These are phyloP conservation scores for Mystacornis crossleyi DNA, from an alignment of 2,113 vertebrate genomes.

Conservation along the genomic window DNA sequence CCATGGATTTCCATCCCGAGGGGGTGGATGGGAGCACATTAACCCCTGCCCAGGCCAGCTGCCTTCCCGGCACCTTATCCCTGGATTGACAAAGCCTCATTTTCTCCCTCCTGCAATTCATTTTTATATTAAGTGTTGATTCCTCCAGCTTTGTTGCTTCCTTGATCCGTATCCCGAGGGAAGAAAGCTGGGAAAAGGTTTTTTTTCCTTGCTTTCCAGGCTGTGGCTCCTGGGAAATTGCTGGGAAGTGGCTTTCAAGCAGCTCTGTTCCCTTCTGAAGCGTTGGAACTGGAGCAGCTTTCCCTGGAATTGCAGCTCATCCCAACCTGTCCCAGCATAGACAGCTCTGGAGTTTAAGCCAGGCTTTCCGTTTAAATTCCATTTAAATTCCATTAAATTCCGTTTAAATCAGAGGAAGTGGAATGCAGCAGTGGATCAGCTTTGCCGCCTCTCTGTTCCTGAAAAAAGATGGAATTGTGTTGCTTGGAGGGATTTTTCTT, in stretches of 20 bases:
- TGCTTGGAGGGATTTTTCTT: not conserved
- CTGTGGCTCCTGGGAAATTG: not conserved
- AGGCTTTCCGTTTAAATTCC: not conserved
- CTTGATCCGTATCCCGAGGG: not conserved
- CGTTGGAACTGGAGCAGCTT: not conserved
- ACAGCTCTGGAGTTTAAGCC: not conserved
- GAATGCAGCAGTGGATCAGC: not conserved
- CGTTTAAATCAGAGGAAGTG: not conserved
- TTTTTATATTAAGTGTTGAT: not conserved
- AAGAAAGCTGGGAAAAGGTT: not conserved
- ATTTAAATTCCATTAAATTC: too few relatives aligned
- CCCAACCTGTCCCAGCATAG: not conserved
- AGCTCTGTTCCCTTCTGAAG: not conserved
- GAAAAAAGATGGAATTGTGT: not conserved
- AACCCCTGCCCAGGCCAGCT: conserved; percentile 4
- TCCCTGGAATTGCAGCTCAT: fast-evolving
- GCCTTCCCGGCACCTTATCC: not conserved
- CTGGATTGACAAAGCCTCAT: not conserved
- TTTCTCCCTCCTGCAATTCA: not conserved
- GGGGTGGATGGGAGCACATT: not conserved
- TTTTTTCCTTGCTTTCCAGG: not conserved
- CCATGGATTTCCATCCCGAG: not conserved
- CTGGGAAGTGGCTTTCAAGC: not conserved
- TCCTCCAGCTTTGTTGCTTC: not conserved
- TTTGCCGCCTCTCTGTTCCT: not conserved